These are phyloP conservation scores for Arenicola marina DNA, from an alignment of 2,888 invertebrate species.

Conservation along the genomic window DNA sequence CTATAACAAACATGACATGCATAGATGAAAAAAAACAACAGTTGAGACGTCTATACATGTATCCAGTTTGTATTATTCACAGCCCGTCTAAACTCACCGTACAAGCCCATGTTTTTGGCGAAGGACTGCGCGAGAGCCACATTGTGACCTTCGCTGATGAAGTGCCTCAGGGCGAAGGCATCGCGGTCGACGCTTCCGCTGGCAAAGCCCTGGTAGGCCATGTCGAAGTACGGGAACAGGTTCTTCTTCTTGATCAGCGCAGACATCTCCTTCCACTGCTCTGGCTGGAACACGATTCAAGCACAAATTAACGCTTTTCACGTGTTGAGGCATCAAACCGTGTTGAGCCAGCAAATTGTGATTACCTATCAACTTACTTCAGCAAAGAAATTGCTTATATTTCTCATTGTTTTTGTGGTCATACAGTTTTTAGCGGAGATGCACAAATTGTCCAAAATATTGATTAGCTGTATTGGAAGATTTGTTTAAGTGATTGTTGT, in stretches of 20 bases:
- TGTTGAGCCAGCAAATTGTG: too few relatives aligned
- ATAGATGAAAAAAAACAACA: not conserved
- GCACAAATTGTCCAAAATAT: too few relatives aligned
- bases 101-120: constrained; percentile 95
- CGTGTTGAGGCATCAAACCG: too few relatives aligned
- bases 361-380: too few relatives aligned
- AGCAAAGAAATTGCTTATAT: too few relatives aligned
- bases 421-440: too few relatives aligned
- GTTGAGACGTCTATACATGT: not conserved
- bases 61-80: not conserved
- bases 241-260: constrained; percentile 73
- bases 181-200: constrained; percentile 81
- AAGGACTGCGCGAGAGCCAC: constrained; percentile 90
- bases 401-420: too few relatives aligned
- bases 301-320: too few relatives aligned
- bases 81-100: constrained; percentile 65
- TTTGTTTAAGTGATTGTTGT: too few relatives aligned
- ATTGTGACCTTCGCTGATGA: constrained; percentile 85
- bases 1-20: not conserved
- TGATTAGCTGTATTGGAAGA: too few relatives aligned
- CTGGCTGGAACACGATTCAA: constrained; percentile 64
- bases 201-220: constrained; percentile 85
- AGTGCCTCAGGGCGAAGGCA: constrained; percentile 84
- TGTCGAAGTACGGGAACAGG: constrained; percentile 91
- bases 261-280: constrained; percentile 90